Conservation (phyloP, 2,113 vertebrate genomes). For the Pachypanchax playfairii region DNA sequence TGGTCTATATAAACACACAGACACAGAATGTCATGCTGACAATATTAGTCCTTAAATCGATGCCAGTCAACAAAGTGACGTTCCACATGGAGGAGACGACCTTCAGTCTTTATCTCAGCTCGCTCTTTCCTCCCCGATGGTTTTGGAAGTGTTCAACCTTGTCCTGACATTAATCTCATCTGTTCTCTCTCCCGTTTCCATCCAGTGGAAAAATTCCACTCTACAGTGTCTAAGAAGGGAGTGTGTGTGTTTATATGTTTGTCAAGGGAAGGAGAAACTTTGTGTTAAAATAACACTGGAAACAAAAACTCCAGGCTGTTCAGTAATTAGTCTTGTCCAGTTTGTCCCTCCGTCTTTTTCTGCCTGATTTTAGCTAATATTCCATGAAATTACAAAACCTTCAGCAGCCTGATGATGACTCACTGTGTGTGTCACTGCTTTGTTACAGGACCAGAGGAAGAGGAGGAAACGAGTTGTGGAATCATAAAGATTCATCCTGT, state of each 20-base stretch:
- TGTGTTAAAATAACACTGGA: slow-evolving; percentile 67
- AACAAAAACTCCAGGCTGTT: slow-evolving; percentile 55
- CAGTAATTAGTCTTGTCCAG: slow-evolving; percentile 15
- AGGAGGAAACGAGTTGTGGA: neutral
- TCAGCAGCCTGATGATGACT: slow-evolving; percentile 32
- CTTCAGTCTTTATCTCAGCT: slow-evolving; percentile 31
- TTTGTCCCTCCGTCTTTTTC: slow-evolving; percentile 14
- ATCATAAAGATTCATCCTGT: slow-evolving; percentile 4
- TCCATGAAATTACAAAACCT: slow-evolving; percentile 20
- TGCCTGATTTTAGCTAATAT: neutral
- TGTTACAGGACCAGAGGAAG: slow-evolving; percentile 23
- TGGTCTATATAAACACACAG: slow-evolving; percentile 45
- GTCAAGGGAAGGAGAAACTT: slow-evolving; percentile 5
- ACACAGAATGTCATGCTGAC: neutral
- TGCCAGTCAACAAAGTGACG: slow-evolving; percentile 2
- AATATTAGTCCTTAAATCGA: neutral
- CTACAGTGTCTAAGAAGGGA: slow-evolving; percentile 17
- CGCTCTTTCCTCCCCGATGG: slow-evolving; percentile 22
- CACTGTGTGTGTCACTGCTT: slow-evolving; percentile 18
- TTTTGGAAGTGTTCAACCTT: slow-evolving; percentile 5
- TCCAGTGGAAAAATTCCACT: slow-evolving; percentile 49
- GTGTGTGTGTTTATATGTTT: slow-evolving; percentile 9
- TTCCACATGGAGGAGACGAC: slow-evolving; percentile 18
- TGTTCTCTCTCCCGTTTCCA: slow-evolving; percentile 9
- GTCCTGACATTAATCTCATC: slow-evolving; percentile 25